Evolutionary conservation across 2,113 vertebrate genomes (phyloP).

Genomic region (Phodopus roborovskii): DNA sequence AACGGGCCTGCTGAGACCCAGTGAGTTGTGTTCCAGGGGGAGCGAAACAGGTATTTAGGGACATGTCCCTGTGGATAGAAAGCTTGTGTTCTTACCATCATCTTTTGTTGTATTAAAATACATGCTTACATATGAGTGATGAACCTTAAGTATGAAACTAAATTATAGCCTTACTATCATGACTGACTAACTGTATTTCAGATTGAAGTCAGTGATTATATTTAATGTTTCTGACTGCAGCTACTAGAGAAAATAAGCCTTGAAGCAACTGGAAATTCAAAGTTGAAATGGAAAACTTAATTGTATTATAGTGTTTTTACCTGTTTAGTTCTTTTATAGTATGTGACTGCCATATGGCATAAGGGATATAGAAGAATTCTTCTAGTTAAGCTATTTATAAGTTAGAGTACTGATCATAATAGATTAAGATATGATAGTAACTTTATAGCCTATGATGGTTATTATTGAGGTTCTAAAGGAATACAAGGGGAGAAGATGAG

Average conservation of each 20-base stretch:
- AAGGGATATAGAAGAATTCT: conserved; percentile 3
- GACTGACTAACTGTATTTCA: conserved; percentile 27
- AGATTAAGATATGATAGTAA: not conserved
- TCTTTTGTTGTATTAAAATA: conserved; percentile 46
- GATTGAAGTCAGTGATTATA: conserved; percentile 2
- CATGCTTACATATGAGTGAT: not conserved
- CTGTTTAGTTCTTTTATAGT: not conserved
- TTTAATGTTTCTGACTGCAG: conserved; percentile 9
- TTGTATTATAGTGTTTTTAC: conserved; percentile 28
- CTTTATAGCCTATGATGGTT: not conserved
- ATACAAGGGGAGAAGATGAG: not conserved
- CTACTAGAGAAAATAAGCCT: not conserved
- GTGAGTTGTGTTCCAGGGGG: conserved; percentile 37
- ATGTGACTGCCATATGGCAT: not conserved
- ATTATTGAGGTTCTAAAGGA: not conserved
- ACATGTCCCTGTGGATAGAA: conserved; percentile 6
- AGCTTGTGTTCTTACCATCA: conserved; percentile 9
- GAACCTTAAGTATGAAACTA: not conserved
- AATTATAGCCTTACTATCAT: conserved; percentile 9
- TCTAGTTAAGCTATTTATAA: not conserved
- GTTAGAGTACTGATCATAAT: not conserved
- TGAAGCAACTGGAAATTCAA: not conserved
- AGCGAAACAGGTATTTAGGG: not conserved
- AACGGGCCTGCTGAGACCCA: conserved; percentile 37
- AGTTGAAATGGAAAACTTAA: not conserved